Base-by-base conservation (phyloP, 2,888 invertebrate species). In the Dinocampus coccinellae region DNA sequence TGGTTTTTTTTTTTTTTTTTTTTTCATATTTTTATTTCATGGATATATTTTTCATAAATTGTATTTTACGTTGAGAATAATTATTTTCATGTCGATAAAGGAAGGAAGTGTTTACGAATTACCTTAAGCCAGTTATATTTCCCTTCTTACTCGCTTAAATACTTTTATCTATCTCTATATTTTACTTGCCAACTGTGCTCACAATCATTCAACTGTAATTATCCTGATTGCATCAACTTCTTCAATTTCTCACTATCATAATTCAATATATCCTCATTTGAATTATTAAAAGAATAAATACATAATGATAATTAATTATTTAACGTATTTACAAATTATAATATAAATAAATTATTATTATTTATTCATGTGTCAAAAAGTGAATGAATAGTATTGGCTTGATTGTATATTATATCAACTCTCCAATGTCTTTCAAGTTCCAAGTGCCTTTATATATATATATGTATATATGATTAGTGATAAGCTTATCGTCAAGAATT, bases 401-500 rank as follows among this genome's bases (percentile, higher is more conserved):
- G 47, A 63, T 47, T 47, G 29, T 47, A 42, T 26, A 63, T 63
- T 24, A 9, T 42, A 63, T 63, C 22, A 47, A 13, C 39, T 47
- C n/a, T 11, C 13, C 20, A 42, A 52, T 16, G 47, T 63, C 63
- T 47, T 29, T 20, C n/a, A 33, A 55, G 26, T 26, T 16, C 29
- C 47, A 47, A 63, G 47, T 63, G 55, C 42, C 63, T 47, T n/a
- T 47, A 6, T 47, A 6, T 47, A 7, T 47, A 39, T n/a, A 39
- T 39, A 39, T 13, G 11, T 39, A 39, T n/a, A n/a, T 7, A 47
- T 9, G 52, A 63, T 63, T 63, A 47, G 63, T 7, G 63, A 63
- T 63, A 63, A 63, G 63, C 63, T 47, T 63, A 63, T 63, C 63
- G 39, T 24, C 24, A n/a, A 47, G 47, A 55, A 26, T 47, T 42